phyloP scores from a whole-genome alignment of 2,113 vertebrate genomes.

The Romanogobio albipinnatus region DNA sequence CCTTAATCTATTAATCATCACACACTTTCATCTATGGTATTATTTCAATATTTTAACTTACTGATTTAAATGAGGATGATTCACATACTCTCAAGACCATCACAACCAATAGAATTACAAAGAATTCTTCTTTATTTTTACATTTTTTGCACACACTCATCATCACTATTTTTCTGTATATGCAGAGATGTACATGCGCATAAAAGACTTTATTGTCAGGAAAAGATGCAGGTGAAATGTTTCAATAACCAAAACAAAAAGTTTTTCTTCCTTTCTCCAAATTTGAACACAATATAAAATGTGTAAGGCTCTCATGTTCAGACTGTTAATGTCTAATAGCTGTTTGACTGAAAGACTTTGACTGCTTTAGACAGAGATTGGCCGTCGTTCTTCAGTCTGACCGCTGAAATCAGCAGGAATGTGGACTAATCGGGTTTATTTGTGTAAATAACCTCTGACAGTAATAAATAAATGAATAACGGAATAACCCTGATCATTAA shows the following conservation, averaged over 20 bases:
- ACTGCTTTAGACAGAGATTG: not conserved
- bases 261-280: not conserved
- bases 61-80: not conserved
- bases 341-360: not conserved
- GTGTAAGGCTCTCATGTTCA: not conserved
- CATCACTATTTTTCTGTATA: conserved; percentile 27
- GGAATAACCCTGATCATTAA: conserved; percentile 3
- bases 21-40: no score
- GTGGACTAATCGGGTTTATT: not conserved
- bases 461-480: conserved; percentile 5
- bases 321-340: not conserved
- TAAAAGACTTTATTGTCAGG: conserved; percentile 16
- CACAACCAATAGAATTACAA: conserved; percentile 14
- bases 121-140: conserved; percentile 26
- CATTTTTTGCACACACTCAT: conserved; percentile 21
- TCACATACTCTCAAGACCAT: not conserved
- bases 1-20: no score
- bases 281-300: not conserved
- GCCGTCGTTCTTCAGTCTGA: not conserved
- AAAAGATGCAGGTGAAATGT: conserved; percentile 11
- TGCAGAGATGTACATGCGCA: conserved; percentile 42
- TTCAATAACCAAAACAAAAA: not conserved
- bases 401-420: not conserved
- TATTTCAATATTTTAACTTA: not conserved
- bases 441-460: not conserved